Conservation (phyloP, 2,113 vertebrate species). For the Rhinoderma darwinii region DNA sequence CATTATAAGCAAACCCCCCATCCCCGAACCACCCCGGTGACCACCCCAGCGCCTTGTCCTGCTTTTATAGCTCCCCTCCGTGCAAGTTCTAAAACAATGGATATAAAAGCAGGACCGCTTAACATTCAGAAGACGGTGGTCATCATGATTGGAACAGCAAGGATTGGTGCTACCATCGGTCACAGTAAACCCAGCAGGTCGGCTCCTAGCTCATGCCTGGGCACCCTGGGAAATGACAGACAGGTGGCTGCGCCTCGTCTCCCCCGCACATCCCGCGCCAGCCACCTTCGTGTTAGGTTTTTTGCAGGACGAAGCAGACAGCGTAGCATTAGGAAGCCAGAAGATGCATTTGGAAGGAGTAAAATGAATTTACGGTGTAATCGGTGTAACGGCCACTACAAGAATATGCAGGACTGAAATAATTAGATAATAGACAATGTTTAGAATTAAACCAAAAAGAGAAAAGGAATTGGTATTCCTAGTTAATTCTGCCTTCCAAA, state of each 20-base stretch:
- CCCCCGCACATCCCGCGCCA: not conserved
- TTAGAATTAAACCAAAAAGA: not conserved
- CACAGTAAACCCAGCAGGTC: not conserved
- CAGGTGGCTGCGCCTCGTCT: not conserved
- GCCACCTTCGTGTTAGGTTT: slow-evolving; percentile 65
- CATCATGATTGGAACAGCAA: not conserved
- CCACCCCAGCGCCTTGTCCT: slow-evolving; percentile 46
- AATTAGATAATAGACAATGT: not conserved
- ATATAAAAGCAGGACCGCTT: slow-evolving; percentile 15
- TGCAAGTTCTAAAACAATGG: not conserved
- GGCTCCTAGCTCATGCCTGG: not conserved
- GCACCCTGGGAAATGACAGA: not conserved
- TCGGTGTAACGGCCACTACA: not conserved
- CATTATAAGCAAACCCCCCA: slow-evolving; percentile 69
- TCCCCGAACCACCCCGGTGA: slow-evolving; percentile 60
- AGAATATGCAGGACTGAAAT: not conserved
- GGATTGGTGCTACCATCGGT: not conserved
- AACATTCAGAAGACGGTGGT: not conserved
- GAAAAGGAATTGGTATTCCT: not conserved
- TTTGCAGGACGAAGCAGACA: slow-evolving; percentile 65
- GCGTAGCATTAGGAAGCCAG: slow-evolving; percentile 57
- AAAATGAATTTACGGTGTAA: slow-evolving; percentile 4
- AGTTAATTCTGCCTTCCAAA: slow-evolving; percentile 37
- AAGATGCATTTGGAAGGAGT: slow-evolving; percentile 39
- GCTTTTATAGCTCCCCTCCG: slow-evolving; percentile 41